These are phyloP conservation scores for Nowickia ferox DNA, from an alignment of 2,888 invertebrate species.

Conservation along the genomic window DNA sequence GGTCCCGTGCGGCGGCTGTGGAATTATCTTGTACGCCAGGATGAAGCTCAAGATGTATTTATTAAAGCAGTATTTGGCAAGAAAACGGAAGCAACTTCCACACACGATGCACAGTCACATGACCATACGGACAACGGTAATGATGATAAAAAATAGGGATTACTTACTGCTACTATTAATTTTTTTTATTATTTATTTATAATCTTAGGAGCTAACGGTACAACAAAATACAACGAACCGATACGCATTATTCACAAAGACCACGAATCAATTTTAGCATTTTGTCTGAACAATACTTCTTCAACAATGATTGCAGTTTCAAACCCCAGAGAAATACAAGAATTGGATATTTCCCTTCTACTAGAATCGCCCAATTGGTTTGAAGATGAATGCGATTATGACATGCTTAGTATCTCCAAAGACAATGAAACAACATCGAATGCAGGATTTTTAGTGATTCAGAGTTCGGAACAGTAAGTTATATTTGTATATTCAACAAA, in stretches of 20 bases:
- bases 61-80: slow-evolving; percentile 96
- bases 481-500: not conserved
- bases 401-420: slow-evolving; percentile 92
- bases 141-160: not conserved
- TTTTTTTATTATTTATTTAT: not conserved
- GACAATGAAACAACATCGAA: slow-evolving; percentile 90
- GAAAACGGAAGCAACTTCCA: slow-evolving; percentile 60
- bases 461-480: slow-evolving; percentile 84
- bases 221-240: slow-evolving; percentile 86
- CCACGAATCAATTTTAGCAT: slow-evolving; percentile 98
- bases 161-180: not conserved
- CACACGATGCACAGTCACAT: slow-evolving; percentile 29
- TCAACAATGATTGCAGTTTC: slow-evolving; percentile 94
- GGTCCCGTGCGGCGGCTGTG: slow-evolving; percentile 93
- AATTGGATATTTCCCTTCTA: slow-evolving; percentile 97
- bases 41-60: slow-evolving; percentile 96
- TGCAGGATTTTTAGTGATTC: slow-evolving; percentile 95
- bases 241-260: slow-evolving; percentile 99
- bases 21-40: slow-evolving; percentile 96
- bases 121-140: slow-evolving; percentile 66
- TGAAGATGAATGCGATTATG: slow-evolving; percentile 98
- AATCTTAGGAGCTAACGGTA: slow-evolving; percentile 39
- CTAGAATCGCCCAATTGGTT: slow-evolving; percentile 96
- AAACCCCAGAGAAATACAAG: slow-evolving; percentile 98
- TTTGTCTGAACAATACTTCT: slow-evolving; percentile 96